These are phyloP conservation scores for Caenorhabditis japonica DNA, from an alignment of 2,888 invertebrate genomes.

Conservation along the genomic window DNA sequence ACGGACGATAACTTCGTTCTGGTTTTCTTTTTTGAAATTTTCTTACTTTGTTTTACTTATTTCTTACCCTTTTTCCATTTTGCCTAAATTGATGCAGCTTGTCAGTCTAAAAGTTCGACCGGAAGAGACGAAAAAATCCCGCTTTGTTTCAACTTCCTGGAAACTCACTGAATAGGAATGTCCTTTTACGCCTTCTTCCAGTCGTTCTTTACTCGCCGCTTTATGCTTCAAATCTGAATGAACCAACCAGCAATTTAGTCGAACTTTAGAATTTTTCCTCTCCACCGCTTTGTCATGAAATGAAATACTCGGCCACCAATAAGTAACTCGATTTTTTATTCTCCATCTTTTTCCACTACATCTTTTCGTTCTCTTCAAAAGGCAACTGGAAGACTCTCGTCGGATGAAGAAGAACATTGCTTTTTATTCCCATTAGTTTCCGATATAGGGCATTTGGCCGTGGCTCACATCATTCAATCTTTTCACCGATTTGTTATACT, in stretches of 20 bases:
- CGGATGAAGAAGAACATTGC: constrained; percentile 28
- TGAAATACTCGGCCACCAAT: constrained; percentile 22
- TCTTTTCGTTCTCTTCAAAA: neutral
- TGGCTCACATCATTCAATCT: constrained; percentile 21
- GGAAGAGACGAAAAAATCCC: too few relatives aligned
- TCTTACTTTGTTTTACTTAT: constrained; percentile 16
- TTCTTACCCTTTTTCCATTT: too few relatives aligned
- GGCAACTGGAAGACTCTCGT: constrained; percentile 6
- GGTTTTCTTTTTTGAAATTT: constrained; percentile 3
- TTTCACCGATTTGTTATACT: constrained; percentile 24
- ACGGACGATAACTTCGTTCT: constrained; percentile 46
- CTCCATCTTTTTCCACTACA: constrained; percentile 23
- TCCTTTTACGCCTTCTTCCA: too few relatives aligned
- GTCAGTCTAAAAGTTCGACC: too few relatives aligned
- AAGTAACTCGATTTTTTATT: constrained; percentile 35
- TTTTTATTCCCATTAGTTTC: constrained; percentile 16
- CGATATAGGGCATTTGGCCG: constrained; percentile 19
- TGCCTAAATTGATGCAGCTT: too few relatives aligned
- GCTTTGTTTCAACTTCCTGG: too few relatives aligned
- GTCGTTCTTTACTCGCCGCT: too few relatives aligned
- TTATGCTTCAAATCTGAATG: too few relatives aligned
- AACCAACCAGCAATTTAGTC: too few relatives aligned
- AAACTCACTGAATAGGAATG: too few relatives aligned
- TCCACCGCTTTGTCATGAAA: constrained; percentile 25
- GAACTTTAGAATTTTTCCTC: neutral